Percentiles rank a stretch among this genome's conserved stretches.
These are phyloP conservation scores for Araneus ventricosus DNA, from an alignment of 1,140 invertebrate species.

Conservation along the genomic window DNA sequence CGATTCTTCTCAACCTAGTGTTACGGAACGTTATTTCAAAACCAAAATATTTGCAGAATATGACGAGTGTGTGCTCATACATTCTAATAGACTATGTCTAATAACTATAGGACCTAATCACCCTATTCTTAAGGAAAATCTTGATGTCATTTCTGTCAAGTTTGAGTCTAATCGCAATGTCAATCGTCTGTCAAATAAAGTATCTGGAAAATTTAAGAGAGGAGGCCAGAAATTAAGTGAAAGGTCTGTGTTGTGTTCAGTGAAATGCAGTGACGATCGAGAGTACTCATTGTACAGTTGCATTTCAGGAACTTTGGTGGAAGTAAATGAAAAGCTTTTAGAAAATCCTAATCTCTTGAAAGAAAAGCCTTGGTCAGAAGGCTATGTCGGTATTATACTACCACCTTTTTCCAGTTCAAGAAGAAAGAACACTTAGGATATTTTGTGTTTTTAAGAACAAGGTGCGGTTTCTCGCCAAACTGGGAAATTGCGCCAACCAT, in stretches of 20 bases:
- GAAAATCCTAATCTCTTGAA: slow-evolving; percentile 85
- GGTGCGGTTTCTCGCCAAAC: too few species aligned
- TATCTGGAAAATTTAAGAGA: slow-evolving; percentile 91
- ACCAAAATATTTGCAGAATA: slow-evolving; percentile 40
- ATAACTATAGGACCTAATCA: slow-evolving; percentile 88
- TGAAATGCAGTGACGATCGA: slow-evolving; percentile 85
- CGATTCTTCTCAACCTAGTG: slow-evolving; percentile 12
- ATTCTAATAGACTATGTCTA: slow-evolving; percentile 90
- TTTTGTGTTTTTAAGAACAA: too few species aligned
- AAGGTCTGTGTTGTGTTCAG: slow-evolving; percentile 86
- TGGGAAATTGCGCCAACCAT: too few species aligned
- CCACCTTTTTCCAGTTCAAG: slow-evolving; percentile 79
- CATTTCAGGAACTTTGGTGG: slow-evolving; percentile 89
- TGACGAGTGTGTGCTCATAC: slow-evolving; percentile 86
- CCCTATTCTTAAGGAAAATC: slow-evolving; percentile 83
- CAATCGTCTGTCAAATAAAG: slow-evolving; percentile 88
- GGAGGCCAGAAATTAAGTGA: slow-evolving; percentile 88
- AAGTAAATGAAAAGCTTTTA: slow-evolving; percentile 88
- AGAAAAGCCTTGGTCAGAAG: slow-evolving; percentile 84
- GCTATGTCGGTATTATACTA: slow-evolving; percentile 88
- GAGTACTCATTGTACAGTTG: slow-evolving; percentile 86
- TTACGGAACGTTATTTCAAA: slow-evolving; percentile 66
- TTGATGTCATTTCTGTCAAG: slow-evolving; percentile 84
- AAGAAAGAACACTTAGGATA: neutral
- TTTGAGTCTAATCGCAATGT: slow-evolving; percentile 87